Evolutionary conservation across 2,113 vertebrate species (phyloP), one percentile per base, ranked within the genome.

Genomic region (Sceloporus tristichus): DNA sequence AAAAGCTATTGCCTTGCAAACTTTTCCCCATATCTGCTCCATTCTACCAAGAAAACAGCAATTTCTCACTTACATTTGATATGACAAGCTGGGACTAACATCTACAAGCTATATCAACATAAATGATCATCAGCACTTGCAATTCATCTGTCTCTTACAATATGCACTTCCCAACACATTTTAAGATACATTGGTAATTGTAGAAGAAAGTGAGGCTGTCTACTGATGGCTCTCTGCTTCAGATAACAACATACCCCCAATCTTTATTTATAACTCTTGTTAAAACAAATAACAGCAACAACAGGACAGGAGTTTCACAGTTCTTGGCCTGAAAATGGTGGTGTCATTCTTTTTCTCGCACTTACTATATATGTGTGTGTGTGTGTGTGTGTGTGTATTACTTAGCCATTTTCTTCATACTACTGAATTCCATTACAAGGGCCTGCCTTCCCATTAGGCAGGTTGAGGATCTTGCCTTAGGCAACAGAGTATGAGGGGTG

Each of bases 111-210:
- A 1, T 70, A 89, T 68, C 65, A 68, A 92, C 81, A 48, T 85
- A 90, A 93, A 88, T 6, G 19, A 92, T 74, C 77, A 76, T 84
- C 92, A 88, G 89, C 87, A 27, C 89, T 94, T 71, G 76, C 90
- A 81, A 86, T 82, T 82, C 81, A 88, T 92, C 95, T 91, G 85
- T 95, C 93, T 96, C 93, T 27, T 1, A 0, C 91, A 90, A 85
- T 54, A 87, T 21, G 83, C 86, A 90, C 82, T n/a, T 93, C 88
- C 87, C 54, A 88, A 92, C 74, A 88, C 10, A 18, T 90, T 92
- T 76, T 82, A 82, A 70, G 82, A 91, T 86, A 89, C 27, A 54
- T n/a, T 5, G 4, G 82, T 90, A 93, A 91, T 91, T 87, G 80
- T 73, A 73, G 83, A 88, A 90, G 89, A 48, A 93, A 78, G 78